Percentiles rank a stretch among this genome's conserved stretches.
Conservation (phyloP, 2,797 vertebrate genomes). For the Loriculus beryllinus region DNA sequence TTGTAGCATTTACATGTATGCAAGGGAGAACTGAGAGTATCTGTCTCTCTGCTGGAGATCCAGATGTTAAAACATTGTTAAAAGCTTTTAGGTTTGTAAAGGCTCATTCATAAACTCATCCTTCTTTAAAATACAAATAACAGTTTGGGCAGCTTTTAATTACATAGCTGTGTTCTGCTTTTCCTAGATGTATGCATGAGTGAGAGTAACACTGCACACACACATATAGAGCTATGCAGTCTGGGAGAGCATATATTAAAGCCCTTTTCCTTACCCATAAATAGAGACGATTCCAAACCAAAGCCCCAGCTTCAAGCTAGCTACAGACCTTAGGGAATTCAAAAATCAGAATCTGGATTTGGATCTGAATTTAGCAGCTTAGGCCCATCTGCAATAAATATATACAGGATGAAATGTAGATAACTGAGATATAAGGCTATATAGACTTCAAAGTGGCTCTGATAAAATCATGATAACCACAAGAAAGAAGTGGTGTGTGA, state of each 20-base stretch:
- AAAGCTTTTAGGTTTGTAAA: not conserved
- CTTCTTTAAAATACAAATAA: not conserved
- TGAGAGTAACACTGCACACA: not conserved
- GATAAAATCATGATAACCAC: conserved; percentile 70
- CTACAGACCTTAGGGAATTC: conserved; percentile 60
- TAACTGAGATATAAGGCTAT: conserved; percentile 69
- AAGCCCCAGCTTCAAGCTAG: conserved; percentile 53
- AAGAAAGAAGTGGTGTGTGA: conserved; percentile 68
- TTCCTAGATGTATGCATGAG: not conserved
- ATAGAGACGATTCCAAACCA: conserved; percentile 43
- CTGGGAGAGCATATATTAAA: conserved; percentile 46
- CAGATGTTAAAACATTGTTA: not conserved
- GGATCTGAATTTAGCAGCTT: conserved; percentile 69
- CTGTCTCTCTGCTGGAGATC: not conserved
- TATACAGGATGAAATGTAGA: conserved; percentile 70
- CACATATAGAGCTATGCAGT: not conserved
- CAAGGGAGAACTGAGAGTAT: not conserved
- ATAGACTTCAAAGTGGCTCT: conserved; percentile 68
- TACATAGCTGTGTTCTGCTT: not conserved
- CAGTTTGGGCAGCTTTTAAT: conserved; percentile 22
- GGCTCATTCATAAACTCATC: not conserved
- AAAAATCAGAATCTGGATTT: conserved; percentile 70
- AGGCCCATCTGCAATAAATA: conserved; percentile 72
- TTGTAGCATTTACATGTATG: not conserved
- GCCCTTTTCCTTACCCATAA: conserved; percentile 39